Base-by-base conservation (phyloP, 92 coral and sea anemone genomes). In the Epizoanthus stellaris region DNA sequence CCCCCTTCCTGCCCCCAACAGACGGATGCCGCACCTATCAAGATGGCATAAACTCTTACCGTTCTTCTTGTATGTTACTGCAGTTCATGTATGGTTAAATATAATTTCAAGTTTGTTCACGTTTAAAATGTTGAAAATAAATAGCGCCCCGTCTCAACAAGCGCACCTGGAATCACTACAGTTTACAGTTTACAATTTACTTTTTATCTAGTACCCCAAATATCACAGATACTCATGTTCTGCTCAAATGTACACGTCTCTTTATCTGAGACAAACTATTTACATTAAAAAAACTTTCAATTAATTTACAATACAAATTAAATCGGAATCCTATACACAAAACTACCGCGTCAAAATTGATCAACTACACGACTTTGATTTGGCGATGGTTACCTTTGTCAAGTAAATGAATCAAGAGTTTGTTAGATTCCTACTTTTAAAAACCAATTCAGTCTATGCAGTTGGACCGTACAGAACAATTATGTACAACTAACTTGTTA, bases 51-150 rank as follows among this genome's bases (percentile, higher is more conserved):
- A 3, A 70, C 36, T 70, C 15, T 30, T 52, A 30, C 9, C 49
- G 76, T 17, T 36, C 36, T 70, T 17, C 19, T n/a, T 6, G 38
- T 52, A 30, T 38, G 14, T 12, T 74, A 30, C 47, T 8, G 36
- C 15, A 25, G 19, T 30, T 45, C 23, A 12, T 47, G 7, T 74
- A 19, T 43, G 34, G 19, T 39, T 25, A 13, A 74, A 34, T 19
- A 47, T 47, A 56, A 56, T 43, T 72, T 21, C 15, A 69, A 23
- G 9, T 59, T 68, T 5, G 19, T 73, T 10, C 23, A 95, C 96
- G 76, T 95, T 90, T 89, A 95, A 94, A 86, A 92, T 94, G 53
- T 89, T 94, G 56, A 98, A 80, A 6, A 95, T 92, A 6, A 73
- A 98, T 52, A 52, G 56, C 56, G 10, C 25, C 54, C 7, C 54